A percentile compares a stretch with the other conserved stretches of the same genome.
Conservation (phyloP, 2,888 invertebrate species). For the Tipula unca region DNA sequence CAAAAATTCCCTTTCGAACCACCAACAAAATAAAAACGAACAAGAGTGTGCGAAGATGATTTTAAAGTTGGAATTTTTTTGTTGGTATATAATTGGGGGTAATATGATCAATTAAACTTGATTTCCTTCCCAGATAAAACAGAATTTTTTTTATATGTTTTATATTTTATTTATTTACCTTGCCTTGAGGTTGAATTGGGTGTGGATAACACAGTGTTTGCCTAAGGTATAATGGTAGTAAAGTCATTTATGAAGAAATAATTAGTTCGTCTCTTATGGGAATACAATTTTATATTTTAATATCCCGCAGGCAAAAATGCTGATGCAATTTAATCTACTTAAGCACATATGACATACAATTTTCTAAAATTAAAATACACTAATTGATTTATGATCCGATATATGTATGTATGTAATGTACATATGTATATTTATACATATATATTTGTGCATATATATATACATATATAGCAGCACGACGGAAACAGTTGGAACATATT, state of each 20-base stretch:
- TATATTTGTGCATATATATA: neutral
- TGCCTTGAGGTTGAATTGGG: neutral
- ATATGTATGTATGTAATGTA: too few species aligned
- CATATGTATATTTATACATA: neutral
- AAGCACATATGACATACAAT: neutral
- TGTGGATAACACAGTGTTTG: neutral
- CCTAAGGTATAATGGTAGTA: neutral
- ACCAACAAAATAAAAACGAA: neutral
- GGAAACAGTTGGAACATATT: too few species aligned
- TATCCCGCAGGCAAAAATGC: neutral
- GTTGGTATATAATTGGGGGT: neutral
- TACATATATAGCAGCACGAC: neutral
- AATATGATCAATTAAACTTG: neutral
- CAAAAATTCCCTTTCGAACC: neutral
- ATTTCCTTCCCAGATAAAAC: neutral
- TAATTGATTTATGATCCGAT: neutral
- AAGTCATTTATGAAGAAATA: neutral
- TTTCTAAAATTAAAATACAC: neutral
- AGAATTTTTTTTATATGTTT: neutral
- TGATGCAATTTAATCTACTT: neutral
- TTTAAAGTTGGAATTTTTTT: neutral
- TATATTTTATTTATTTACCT: neutral
- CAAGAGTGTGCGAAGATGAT: neutral
- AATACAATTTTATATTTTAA: neutral
- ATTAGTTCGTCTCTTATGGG: neutral